phyloP scores from a whole-genome alignment of 2,113 vertebrate genomes.

The Sorex fumeus region DNA sequence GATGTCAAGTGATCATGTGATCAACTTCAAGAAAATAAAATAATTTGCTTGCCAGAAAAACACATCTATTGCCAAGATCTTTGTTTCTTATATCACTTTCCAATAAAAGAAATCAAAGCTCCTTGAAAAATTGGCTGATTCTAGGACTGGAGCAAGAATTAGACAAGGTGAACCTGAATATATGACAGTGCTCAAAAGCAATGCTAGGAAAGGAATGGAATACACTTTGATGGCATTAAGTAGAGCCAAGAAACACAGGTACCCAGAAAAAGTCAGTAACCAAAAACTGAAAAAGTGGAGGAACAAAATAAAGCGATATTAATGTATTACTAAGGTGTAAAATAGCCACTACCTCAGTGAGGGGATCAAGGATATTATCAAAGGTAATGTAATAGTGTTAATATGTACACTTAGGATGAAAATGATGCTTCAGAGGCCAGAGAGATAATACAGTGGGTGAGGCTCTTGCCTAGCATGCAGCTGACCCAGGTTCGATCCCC shows the following conservation, averaged over 20 bases:
- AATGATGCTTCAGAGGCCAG: neutral
- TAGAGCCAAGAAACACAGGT: neutral
- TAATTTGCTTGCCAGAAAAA: neutral
- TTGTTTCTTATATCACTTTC: slow-evolving; percentile 1
- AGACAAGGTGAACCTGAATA: neutral
- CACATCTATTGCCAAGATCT: neutral
- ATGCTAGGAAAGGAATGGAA: neutral
- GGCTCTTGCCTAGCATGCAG: no score
- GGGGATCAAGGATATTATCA: neutral
- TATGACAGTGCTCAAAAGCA: neutral
- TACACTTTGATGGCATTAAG: neutral
- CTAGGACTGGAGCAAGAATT: slow-evolving; percentile 14
- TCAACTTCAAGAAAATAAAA: no score
- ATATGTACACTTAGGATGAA: neutral
- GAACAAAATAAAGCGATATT: neutral
- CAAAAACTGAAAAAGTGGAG: slow-evolving; percentile 39
- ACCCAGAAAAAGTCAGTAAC: neutral
- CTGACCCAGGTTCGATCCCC: no score
- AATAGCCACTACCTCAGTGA: neutral
- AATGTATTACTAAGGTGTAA: neutral
- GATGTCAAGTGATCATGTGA: no score
- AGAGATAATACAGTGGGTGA: no score
- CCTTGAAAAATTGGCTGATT: neutral
- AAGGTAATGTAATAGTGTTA: neutral
- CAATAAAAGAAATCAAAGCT: neutral